Percentiles rank a stretch among this genome's conserved stretches.
Conservation (phyloP, 2,113 vertebrate species). For the Coracopsis vasa region DNA sequence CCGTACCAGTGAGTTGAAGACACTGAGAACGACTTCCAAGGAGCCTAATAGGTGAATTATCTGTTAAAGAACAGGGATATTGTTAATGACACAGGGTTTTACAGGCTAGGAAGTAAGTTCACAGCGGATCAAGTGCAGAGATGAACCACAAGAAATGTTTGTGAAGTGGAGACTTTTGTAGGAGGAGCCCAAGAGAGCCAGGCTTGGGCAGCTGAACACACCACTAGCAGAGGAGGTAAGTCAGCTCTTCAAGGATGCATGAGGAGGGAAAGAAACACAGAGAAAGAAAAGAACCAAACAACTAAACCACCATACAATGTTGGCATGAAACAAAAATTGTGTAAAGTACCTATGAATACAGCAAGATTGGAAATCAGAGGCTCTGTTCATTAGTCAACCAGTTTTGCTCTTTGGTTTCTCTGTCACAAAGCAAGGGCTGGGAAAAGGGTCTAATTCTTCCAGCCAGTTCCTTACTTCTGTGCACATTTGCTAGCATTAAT, state of each 20-base stretch:
- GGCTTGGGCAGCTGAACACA: not conserved
- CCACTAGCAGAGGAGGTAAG: not conserved
- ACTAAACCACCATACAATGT: not conserved
- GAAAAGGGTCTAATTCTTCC: fast-evolving
- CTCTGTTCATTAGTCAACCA: not conserved
- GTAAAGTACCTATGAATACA: not conserved
- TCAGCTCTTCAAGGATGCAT: not conserved
- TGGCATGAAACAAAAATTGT: not conserved
- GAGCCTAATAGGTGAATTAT: not conserved
- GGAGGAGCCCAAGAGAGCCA: not conserved
- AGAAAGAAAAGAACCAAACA: not conserved
- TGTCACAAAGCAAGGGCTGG: not conserved
- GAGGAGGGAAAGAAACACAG: not conserved
- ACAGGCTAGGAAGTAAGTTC: not conserved
- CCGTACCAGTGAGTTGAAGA: not conserved
- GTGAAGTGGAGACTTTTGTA: not conserved
- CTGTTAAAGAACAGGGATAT: not conserved
- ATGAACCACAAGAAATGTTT: not conserved
- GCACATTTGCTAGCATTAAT: not conserved
- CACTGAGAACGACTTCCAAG: not conserved
- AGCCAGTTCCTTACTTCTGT: not conserved
- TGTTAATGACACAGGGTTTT: not conserved
- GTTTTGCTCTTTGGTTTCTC: not conserved
- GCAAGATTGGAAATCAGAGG: not conserved
- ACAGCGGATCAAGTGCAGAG: not conserved